These are phyloP conservation scores for Megastigmus dorsalis DNA, from an alignment of 2,888 invertebrate genomes.

Conservation along the genomic window DNA sequence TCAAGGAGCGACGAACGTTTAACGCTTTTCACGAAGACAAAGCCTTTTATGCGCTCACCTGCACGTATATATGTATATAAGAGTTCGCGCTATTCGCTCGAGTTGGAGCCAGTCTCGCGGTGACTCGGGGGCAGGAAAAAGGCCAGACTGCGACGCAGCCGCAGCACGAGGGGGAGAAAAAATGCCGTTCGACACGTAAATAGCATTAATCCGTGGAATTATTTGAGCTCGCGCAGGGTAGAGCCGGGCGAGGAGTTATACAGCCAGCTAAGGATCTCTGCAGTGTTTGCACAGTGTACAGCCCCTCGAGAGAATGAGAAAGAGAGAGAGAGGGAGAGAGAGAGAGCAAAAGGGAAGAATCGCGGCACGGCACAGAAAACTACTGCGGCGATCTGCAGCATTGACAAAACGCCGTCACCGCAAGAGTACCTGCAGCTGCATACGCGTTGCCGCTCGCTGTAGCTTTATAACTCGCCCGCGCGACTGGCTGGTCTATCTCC, in stretches of 20 bases:
- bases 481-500: too few relatives aligned
- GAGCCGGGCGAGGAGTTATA: too few relatives aligned
- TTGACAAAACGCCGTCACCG: conserved; percentile 59
- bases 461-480: conserved; percentile 42
- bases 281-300: too few relatives aligned
- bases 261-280: too few relatives aligned
- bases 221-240: too few relatives aligned
- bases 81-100: conserved; percentile 17
- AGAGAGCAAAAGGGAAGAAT: too few relatives aligned
- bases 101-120: conserved; percentile 4
- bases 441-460: too few relatives aligned
- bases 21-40: not conserved
- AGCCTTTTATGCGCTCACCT: not conserved
- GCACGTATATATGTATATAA: too few relatives aligned
- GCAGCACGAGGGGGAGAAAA: not conserved
- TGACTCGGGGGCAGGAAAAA: too few relatives aligned
- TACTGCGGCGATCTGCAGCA: conserved; percentile 11
- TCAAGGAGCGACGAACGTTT: not conserved
- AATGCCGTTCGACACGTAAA: conserved; percentile 15
- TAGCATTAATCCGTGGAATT: conserved; percentile 15
- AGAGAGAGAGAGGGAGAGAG: too few relatives aligned
- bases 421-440: conserved; percentile 48
- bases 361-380: conserved; percentile 19
- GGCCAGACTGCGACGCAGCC: too few relatives aligned
- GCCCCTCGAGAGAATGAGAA: too few relatives aligned